A percentile compares a stretch with the other conserved stretches of the same genome.
phyloP scores from a whole-genome alignment of 37 sponge, comb jelly and placozoan genomes.

The Bolinopsis microptera region DNA sequence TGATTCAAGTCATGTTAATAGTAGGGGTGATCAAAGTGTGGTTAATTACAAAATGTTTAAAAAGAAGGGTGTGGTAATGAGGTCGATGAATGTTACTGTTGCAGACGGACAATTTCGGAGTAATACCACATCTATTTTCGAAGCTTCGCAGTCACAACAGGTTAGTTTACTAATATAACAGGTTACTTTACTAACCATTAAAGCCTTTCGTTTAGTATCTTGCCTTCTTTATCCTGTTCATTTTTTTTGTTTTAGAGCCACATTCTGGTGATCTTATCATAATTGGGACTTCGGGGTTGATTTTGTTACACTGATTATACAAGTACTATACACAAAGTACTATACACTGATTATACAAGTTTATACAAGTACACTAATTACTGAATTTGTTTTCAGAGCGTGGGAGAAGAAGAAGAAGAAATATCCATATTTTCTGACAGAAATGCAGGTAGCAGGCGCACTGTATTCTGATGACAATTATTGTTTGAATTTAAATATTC shows the following conservation, averaged over 20 bases:
- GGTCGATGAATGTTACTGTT: background rate
- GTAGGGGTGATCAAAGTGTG: background rate
- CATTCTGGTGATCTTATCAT: no score
- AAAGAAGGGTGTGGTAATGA: background rate
- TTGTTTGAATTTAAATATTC: no score
- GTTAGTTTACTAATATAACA: background rate
- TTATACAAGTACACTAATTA: background rate
- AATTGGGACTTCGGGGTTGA: no score
- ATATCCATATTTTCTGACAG: background rate
- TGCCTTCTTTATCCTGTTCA: no score
- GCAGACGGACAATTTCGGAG: background rate
- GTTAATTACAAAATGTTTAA: conserved; percentile 33
- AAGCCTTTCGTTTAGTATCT: no score
- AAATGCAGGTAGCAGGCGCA: background rate
- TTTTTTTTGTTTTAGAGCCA: no score
- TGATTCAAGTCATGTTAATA: no score
- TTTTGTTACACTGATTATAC: no score
- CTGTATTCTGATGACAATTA: background rate
- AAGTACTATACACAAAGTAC: no score
- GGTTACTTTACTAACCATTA: background rate
- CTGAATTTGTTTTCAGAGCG: background rate
- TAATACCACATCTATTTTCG: background rate
- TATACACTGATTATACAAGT: no score
- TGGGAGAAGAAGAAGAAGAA: background rate
- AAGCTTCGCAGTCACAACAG: background rate